These are phyloP conservation scores for Sphecodes monilicornis DNA, from an alignment of 2,888 invertebrate genomes.

Conservation along the genomic window DNA sequence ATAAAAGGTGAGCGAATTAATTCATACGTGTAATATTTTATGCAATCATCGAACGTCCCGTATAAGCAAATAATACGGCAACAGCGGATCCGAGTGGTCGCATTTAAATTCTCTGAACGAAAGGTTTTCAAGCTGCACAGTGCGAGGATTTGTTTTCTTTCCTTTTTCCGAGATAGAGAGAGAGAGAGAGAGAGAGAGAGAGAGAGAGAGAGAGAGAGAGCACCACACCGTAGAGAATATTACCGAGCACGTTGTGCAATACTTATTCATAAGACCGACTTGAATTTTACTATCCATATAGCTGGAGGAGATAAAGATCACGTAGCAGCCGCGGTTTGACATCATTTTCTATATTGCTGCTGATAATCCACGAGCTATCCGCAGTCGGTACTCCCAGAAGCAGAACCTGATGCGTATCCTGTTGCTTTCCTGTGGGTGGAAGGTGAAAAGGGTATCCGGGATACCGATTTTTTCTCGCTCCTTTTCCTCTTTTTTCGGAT, in stretches of 20 bases:
- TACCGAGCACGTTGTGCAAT: neutral
- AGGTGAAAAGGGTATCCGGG: slow-evolving; percentile 3
- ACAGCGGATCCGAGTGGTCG: neutral
- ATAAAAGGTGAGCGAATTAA: too few species aligned
- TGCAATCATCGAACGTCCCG: neutral
- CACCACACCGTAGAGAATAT: neutral
- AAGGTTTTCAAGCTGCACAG: neutral
- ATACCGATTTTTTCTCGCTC: neutral
- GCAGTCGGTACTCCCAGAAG: neutral
- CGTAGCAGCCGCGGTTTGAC: slow-evolving; percentile 6
- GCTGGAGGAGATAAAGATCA: neutral
- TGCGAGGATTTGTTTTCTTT: neutral
- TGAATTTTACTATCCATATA: slow-evolving; percentile 3
- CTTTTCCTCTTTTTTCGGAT: neutral
- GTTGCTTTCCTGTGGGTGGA: neutral
- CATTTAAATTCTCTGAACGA: neutral
- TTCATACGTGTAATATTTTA: neutral
- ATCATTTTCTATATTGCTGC: slow-evolving; percentile 10
- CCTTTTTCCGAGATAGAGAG: neutral
- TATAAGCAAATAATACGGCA: neutral
- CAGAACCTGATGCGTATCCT: neutral
- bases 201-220: too few species aligned
- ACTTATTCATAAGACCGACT: slow-evolving; percentile 10
- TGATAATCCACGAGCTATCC: slow-evolving; percentile 7
- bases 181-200: too few species aligned